These are phyloP conservation scores for Onchidella celtica DNA, from an alignment of 2,888 invertebrate species.

Conservation along the genomic window DNA sequence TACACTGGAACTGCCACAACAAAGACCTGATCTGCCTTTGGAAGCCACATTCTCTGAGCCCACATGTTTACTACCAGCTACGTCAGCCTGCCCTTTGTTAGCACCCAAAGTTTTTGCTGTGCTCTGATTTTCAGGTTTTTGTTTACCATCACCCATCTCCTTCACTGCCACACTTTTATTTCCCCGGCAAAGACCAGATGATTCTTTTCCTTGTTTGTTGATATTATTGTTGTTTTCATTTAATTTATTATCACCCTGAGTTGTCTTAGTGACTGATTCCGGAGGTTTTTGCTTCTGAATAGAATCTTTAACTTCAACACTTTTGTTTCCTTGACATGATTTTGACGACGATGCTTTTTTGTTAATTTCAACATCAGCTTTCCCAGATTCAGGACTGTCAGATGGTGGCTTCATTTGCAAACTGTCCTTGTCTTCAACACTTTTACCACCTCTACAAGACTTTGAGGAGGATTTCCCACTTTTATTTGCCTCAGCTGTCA, in stretches of 20 bases:
- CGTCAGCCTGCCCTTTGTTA: not conserved
- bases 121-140: not conserved
- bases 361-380: too few relatives aligned
- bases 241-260: not conserved
- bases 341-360: too few relatives aligned
- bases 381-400: too few relatives aligned
- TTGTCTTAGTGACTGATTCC: not conserved
- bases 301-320: slow-evolving; percentile 26
- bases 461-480: not conserved
- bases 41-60: not conserved
- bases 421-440: slow-evolving; percentile 29
- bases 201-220: too few relatives aligned
- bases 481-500: not conserved
- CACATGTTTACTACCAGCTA: not conserved
- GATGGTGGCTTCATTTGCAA: too few relatives aligned
- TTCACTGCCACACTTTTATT: not conserved
- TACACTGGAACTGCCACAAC: not conserved
- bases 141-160: not conserved
- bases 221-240: not conserved
- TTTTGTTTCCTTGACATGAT: slow-evolving; percentile 12
- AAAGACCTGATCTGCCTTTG: not conserved
- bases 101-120: not conserved
- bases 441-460: slow-evolving; percentile 6
- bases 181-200: too few relatives aligned
- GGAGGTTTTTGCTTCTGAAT: not conserved